A percentile compares a stretch with the other conserved stretches of the same genome.
Evolutionary conservation across 2,113 vertebrate genomes (phyloP).

Genomic region (rabbit (Oryctolagus cuniculus)): mOryCun1.1 NC_091444.1:30696501-30697000

Average conservation of each 20-base stretch:
- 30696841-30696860: not conserved
- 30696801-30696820: not conserved
- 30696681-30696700: not conserved
- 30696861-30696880: not conserved
- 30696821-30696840: not conserved
- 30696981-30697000: too few species aligned
- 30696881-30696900: not conserved
- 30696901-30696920: not conserved
- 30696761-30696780: not conserved
- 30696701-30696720: not conserved
- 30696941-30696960: too few species aligned
- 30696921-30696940: too few species aligned
- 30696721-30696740: not conserved
- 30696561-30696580: too few species aligned
- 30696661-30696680: not conserved
- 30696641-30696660: not conserved
- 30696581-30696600: not conserved
- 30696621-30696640: not conserved
- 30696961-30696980: too few species aligned
- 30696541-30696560: not conserved
- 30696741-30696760: not conserved
- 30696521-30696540: not conserved
- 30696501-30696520: not conserved
- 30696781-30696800: not conserved
- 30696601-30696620: not conserved